Evolutionary conservation across 2,113 vertebrate species (phyloP).

Genomic region (Colistium nudipinnis): DNA sequence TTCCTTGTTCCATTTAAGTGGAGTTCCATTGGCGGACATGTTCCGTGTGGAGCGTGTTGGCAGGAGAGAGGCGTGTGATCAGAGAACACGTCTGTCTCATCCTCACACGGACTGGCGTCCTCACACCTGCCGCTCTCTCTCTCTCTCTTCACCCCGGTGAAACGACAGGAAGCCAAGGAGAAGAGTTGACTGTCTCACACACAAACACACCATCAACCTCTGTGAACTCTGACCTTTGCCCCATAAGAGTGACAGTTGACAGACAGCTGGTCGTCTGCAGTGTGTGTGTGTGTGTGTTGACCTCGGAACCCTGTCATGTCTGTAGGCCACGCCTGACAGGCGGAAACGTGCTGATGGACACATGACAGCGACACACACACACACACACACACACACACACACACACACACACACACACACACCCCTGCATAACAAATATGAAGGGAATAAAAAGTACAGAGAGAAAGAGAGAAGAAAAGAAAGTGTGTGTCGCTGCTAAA

Average conservation of each 20-base stretch:
- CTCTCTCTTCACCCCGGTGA: background rate
- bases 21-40: too few species aligned
- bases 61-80: slow-evolving; percentile 20
- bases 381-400: background rate
- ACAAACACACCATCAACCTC: background rate
- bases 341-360: slow-evolving; percentile 23
- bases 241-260: background rate
- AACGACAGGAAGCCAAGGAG: background rate
- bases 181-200: background rate
- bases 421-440: background rate
- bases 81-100: background rate
- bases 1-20: background rate
- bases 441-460: too few species aligned
- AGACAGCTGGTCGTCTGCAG: slow-evolving; percentile 39
- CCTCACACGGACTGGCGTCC: too few species aligned
- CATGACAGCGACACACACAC: slow-evolving; percentile 2
- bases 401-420: background rate
- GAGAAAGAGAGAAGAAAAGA: slow-evolving; percentile 9
- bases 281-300: slow-evolving; percentile 15
- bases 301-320: slow-evolving; percentile 36
- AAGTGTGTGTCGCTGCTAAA: slow-evolving; percentile 43
- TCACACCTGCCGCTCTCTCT: background rate
- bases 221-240: background rate
- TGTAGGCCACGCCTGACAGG: slow-evolving; percentile 8
- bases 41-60: slow-evolving; percentile 11